phyloP scores from a whole-genome alignment of 2,797 vertebrate species.

The Neostethus bicornis region DNA sequence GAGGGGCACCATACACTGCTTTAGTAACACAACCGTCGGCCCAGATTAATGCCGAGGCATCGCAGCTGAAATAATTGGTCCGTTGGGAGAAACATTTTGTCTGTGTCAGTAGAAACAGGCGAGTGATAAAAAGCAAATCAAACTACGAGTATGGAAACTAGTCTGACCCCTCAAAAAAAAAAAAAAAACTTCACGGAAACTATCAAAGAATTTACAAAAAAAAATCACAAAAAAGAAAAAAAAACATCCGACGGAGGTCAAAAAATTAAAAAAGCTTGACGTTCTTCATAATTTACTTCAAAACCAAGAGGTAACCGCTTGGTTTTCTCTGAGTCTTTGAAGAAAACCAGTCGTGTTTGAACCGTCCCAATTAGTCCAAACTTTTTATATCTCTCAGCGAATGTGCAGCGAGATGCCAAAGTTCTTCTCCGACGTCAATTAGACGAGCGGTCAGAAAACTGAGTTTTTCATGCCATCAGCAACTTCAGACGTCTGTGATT shows the following conservation, averaged over 20 bases:
- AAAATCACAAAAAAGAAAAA: conserved; percentile 15
- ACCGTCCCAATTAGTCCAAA: conserved; percentile 48
- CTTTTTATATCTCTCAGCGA: conserved; percentile 21
- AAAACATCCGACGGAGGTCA: conserved; percentile 5
- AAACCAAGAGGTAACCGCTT: conserved; percentile 3
- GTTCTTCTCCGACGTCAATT: conserved; percentile 36
- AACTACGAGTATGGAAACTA: conserved; percentile 27
- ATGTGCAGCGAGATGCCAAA: conserved; percentile 28
- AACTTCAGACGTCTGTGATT: conserved; percentile 31
- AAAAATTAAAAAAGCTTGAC: conserved; percentile 41
- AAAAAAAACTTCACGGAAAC: conserved; percentile 25
- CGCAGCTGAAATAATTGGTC: conserved; percentile 74
- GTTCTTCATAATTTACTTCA: conserved; percentile 17
- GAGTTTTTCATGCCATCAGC: conserved; percentile 31
- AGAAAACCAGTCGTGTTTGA: conserved; percentile 41
- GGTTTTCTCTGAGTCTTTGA: conserved; percentile 28
- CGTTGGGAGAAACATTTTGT: conserved; percentile 62
- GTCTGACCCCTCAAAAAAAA: conserved; percentile 49
- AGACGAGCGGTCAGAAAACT: conserved; percentile 25
- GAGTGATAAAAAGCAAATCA: conserved; percentile 64
- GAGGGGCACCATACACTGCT: conserved; percentile 43
- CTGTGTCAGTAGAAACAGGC: conserved; percentile 64
- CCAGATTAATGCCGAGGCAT: conserved; percentile 43
- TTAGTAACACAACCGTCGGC: conserved; percentile 46
- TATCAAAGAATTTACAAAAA: conserved; percentile 32